Evolutionary conservation across 2,113 vertebrate genomes (phyloP), one percentile per base, ranked within the genome.

Genomic region (Nerophis ophidion): DNA sequence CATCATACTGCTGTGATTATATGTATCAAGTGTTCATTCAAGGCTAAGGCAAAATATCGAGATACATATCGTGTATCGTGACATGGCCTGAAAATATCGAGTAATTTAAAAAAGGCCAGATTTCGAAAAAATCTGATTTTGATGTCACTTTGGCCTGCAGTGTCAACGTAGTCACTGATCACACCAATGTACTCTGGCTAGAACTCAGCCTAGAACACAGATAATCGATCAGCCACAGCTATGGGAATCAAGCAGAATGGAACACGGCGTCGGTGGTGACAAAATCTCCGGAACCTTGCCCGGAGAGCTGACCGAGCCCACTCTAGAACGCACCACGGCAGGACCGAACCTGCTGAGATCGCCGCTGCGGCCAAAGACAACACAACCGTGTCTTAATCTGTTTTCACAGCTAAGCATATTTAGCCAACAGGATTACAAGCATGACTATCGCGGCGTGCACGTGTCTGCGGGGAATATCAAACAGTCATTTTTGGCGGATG

Each of bases 381-480:
- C 82, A 85, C 78, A 77, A 62, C 74, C 79, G 68, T 51, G 72
- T 76, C 81, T 81, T 88, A 89, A 90, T 88, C 82, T 84, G 76
- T 79, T 82, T 88, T 87, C 84, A 86, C 78, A 85, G 86, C 76
- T 76, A 79, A 87, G 84, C 82, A 87, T 85, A 85, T 86, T 87
- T 80, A 76, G 59, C 71, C 75, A 86, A 87, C 80, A 80, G 81
- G 84, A 89, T 87, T 88, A 89, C 86, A 89, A 88, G 76, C 81
- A 79, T 86, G 83, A 85, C 85, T 75, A 86, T 86, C 73, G 81
- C 77, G 74, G 77, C 48, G 4, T 54, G 70, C 77, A 83, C 75
- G 72, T 81, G 79, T 81, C 84, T 80, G 77, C 63, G 46, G 70
- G 79, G 82, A 83, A 82, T 83, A 77, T 80, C 75, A 84, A 85